Percentiles rank a stretch among this genome's conserved stretches.
Conservation (phyloP, 2,888 invertebrate species). For the Spodoptera littoralis region DNA sequence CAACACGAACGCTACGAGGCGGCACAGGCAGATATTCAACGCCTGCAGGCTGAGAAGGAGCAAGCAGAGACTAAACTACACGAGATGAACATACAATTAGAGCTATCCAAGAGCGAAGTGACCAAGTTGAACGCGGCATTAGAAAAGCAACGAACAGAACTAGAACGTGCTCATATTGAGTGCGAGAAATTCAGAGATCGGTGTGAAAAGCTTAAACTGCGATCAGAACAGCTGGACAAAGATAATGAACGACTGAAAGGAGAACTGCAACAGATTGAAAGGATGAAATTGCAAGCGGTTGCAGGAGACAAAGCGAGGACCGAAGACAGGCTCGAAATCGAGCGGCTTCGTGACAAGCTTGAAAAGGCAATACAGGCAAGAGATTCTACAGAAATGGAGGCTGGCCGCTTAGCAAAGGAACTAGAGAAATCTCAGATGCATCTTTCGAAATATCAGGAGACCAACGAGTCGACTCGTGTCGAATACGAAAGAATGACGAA, state of each 20-base stretch:
- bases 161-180: conserved; percentile 95
- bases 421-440: conserved; percentile 95
- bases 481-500: conserved; percentile 95
- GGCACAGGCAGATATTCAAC: conserved; percentile 92
- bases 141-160: conserved; percentile 94
- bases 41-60: conserved; percentile 89
- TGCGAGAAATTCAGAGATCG: conserved; percentile 96
- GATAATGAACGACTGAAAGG: conserved; percentile 86
- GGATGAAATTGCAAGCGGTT: conserved; percentile 91
- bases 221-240: conserved; percentile 91
- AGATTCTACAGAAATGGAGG: conserved; percentile 95
- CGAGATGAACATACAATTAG: conserved; percentile 94
- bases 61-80: conserved; percentile 92
- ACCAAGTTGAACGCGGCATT: conserved; percentile 92
- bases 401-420: conserved; percentile 94
- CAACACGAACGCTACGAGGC: conserved; percentile 93
- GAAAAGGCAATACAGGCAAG: conserved; percentile 95
- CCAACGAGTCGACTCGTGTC: conserved; percentile 94
- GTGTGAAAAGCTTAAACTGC: conserved; percentile 94
- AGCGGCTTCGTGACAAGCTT: conserved; percentile 94
- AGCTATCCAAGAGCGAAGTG: conserved; percentile 93
- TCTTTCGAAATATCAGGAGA: conserved; percentile 94
- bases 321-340: conserved; percentile 93
- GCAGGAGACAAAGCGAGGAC: conserved; percentile 91
- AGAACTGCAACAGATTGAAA: conserved; percentile 91